These are phyloP conservation scores for Noturus placidus DNA, from an alignment of 2,113 vertebrate species.

Conservation along the genomic window DNA sequence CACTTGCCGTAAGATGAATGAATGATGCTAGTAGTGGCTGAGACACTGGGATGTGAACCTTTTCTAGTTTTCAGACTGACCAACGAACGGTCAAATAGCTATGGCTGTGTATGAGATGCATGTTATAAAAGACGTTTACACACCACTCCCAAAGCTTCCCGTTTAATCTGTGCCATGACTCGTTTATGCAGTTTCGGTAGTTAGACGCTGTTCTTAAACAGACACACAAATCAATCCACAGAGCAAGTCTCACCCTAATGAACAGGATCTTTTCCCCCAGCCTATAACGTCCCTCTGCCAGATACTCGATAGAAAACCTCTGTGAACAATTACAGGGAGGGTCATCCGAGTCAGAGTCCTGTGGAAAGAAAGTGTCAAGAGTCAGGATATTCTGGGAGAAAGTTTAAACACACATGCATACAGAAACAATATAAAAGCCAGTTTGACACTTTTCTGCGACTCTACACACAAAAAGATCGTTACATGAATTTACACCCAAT, in stretches of 20 bases:
- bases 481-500: neutral
- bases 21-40: neutral
- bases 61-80: neutral
- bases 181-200: neutral
- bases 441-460: neutral
- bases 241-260: constrained; percentile 82
- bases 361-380: neutral
- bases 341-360: constrained; percentile 89
- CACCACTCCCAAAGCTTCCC: neutral
- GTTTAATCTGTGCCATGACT: neutral
- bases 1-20: neutral
- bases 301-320: constrained; percentile 93
- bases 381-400: neutral
- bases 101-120: neutral
- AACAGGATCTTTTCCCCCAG: constrained; percentile 97
- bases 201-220: neutral
- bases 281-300: constrained; percentile 94
- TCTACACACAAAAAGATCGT: neutral
- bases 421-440: neutral
- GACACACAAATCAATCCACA: neutral
- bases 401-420: too few species aligned
- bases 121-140: neutral
- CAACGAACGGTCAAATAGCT: neutral
- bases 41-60: neutral
- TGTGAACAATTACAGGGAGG: constrained; percentile 93